Conservation (phyloP, 2,888 invertebrate species). For the Monopis laevigella region DNA sequence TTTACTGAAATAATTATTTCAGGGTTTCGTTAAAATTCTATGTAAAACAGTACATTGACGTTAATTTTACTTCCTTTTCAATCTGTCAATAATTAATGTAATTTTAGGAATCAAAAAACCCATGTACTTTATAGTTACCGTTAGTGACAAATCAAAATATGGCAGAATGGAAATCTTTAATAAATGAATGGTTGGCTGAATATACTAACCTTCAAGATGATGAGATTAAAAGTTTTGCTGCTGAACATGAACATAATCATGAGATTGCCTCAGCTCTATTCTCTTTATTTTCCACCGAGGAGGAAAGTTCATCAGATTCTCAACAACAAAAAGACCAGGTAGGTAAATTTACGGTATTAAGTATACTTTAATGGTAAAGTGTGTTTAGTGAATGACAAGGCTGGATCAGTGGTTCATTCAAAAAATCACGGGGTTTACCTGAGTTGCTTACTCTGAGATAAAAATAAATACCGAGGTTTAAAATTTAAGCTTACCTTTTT, state of each 20-base stretch:
- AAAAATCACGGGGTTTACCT: no score
- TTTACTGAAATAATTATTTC: no score
- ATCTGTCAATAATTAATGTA: background rate
- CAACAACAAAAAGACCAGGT: slow-evolving; percentile 4
- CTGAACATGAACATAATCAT: slow-evolving; percentile 82
- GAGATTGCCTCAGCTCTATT: slow-evolving; percentile 85
- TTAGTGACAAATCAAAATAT: slow-evolving; percentile 24
- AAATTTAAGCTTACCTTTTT: no score
- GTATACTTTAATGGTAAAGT: no score
- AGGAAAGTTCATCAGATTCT: slow-evolving; percentile 50
- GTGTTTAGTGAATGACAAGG: no score
- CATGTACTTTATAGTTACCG: slow-evolving; percentile 3
- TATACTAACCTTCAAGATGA: slow-evolving; percentile 77
- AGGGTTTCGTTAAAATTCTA: no score
- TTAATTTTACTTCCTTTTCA: no score
- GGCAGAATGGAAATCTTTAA: slow-evolving; percentile 66
- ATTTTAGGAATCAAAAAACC: slow-evolving; percentile 1
- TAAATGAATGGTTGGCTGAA: slow-evolving; percentile 85
- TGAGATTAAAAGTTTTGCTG: slow-evolving; percentile 81
- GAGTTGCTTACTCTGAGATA: no score
- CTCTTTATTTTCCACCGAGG: slow-evolving; percentile 79
- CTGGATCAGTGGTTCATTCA: no score
- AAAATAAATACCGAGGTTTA: no score
- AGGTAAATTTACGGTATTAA: no score
- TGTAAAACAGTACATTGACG: no score